phyloP scores from a whole-genome alignment of 2,888 invertebrate species.

The Alcis repandata region DNA sequence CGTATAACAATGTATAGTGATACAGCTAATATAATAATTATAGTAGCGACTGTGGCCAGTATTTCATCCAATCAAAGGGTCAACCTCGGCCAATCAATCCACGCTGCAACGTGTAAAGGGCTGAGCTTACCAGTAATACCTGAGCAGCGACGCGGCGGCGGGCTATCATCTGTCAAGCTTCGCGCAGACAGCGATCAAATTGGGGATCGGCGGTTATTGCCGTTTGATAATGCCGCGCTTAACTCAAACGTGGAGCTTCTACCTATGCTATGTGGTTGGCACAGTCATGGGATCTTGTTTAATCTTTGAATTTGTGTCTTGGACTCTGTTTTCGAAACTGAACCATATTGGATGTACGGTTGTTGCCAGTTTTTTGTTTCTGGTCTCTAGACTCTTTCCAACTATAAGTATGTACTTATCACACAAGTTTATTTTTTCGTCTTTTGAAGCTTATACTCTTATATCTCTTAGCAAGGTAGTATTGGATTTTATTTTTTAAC shows the following conservation, averaged over 20 bases:
- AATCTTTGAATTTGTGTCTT: neutral
- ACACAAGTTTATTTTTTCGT: no score
- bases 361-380: no score
- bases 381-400: no score
- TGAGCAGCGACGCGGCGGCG: constrained; percentile 41
- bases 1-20: no score
- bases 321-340: no score
- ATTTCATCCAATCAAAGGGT: neutral
- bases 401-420: no score
- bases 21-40: no score
- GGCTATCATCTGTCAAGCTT: constrained; percentile 70
- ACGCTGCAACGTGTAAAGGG: constrained; percentile 19
- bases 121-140: constrained; percentile 44
- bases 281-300: neutral
- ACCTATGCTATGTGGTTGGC: constrained; percentile 1
- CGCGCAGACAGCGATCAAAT: constrained; percentile 71
- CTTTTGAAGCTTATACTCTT: no score
- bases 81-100: constrained; percentile 5
- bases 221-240: constrained; percentile 61
- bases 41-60: no score
- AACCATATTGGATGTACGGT: no score
- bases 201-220: constrained; percentile 71
- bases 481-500: no score
- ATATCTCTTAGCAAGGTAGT: no score
- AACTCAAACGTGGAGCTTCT: constrained; percentile 40